Evolutionary conservation across 2,797 vertebrate species (phyloP).

Genomic region (Macroramphosus scolopax): DNA sequence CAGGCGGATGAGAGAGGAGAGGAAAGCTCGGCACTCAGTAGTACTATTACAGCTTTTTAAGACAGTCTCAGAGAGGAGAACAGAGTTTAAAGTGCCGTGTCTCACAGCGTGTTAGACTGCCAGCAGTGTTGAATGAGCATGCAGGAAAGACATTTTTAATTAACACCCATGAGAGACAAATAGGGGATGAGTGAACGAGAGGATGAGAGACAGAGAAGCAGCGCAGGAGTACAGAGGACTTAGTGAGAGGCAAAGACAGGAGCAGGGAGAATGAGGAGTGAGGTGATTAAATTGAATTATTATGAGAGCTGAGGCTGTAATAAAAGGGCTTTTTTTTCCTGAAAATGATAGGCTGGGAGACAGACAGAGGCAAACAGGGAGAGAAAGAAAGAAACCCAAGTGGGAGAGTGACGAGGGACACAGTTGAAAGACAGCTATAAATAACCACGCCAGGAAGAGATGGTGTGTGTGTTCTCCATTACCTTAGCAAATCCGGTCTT

Average conservation of each 20-base stretch:
- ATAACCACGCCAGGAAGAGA: conserved; percentile 55
- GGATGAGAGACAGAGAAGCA: conserved; percentile 47
- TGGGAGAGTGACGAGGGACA: conserved; percentile 11
- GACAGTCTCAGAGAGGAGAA: conserved; percentile 48
- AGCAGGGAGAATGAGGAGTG: conserved; percentile 34
- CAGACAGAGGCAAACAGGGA: conserved; percentile 2
- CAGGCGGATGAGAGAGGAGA: conserved; percentile 62
- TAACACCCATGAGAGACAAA: conserved; percentile 75
- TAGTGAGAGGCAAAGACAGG: conserved; percentile 33
- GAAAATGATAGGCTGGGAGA: conserved; percentile 39
- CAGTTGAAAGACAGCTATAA: conserved; percentile 44
- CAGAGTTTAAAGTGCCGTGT: conserved; percentile 54
- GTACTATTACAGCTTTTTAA: conserved; percentile 67
- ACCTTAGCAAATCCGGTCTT: conserved; percentile 92
- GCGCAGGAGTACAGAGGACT: conserved; percentile 24
- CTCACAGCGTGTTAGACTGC: conserved; percentile 52
- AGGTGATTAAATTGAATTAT: conserved; percentile 76
- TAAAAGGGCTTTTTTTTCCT: conserved; percentile 46
- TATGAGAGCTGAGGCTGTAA: conserved; percentile 65
- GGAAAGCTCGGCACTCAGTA: conserved; percentile 56
- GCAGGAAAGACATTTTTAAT: conserved; percentile 76
- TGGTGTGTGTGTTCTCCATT: conserved; percentile 26
- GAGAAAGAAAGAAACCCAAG: conserved; percentile 1
- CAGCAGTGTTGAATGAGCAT: conserved; percentile 58
- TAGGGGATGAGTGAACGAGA: conserved; percentile 55